These are phyloP conservation scores for Cydia splendana DNA, from an alignment of 1,140 invertebrate genomes.

Conservation along the genomic window DNA sequence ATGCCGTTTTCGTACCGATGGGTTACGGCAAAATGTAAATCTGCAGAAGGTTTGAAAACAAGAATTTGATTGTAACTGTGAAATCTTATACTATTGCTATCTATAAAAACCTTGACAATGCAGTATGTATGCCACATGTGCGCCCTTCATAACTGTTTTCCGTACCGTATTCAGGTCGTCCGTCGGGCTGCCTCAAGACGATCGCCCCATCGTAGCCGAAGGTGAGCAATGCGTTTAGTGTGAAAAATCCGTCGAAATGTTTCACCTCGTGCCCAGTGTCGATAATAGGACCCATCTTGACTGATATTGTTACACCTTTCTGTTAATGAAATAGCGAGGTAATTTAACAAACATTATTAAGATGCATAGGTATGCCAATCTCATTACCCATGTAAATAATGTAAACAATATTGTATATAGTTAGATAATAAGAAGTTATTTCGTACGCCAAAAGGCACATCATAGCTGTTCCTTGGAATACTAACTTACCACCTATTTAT, in stretches of 20 bases:
- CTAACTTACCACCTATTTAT: too few relatives aligned
- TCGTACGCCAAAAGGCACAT: too few relatives aligned
- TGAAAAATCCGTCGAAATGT: conserved; percentile 51
- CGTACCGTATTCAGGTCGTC: conserved; percentile 51
- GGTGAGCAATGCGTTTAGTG: conserved; percentile 51
- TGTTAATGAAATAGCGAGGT: conserved; percentile 36
- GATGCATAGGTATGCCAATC: too few relatives aligned
- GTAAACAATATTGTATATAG: too few relatives aligned
- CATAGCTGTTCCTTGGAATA: too few relatives aligned
- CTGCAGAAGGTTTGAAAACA: conserved; percentile 39
- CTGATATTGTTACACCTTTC: conserved; percentile 69
- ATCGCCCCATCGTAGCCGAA: conserved; percentile 60
- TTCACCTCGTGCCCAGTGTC: conserved; percentile 66
- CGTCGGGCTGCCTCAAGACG: conserved; percentile 52
- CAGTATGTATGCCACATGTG: too few relatives aligned
- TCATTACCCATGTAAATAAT: too few relatives aligned
- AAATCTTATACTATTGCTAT: not conserved
- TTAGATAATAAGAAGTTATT: too few relatives aligned
- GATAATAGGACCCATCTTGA: conserved; percentile 63
- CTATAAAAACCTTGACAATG: not conserved
- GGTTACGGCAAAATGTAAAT: conserved; percentile 55
- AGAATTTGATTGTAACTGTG: too few relatives aligned
- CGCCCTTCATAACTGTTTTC: too few relatives aligned
- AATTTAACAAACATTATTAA: too few relatives aligned
- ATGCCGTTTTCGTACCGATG: conserved; percentile 68